Evolutionary conservation across 37 sponge, comb jelly and placozoan species (phyloP), one percentile per base, ranked within the genome.

Genomic region (Axinella damicornis): DNA sequence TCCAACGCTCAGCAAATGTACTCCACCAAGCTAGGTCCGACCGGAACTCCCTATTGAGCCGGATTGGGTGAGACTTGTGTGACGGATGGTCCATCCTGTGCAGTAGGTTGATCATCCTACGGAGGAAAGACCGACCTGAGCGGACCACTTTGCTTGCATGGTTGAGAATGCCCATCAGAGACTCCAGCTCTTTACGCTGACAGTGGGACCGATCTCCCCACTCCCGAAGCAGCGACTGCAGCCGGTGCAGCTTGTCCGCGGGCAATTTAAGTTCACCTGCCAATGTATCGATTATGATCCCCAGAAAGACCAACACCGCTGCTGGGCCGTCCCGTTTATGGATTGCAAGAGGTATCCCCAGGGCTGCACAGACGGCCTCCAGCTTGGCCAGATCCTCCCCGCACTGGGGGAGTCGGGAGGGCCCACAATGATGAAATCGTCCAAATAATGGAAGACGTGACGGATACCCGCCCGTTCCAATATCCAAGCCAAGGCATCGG

Each of bases 251-350:
- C 33, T 89, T 89, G n/a, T 83, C 70, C 25, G 34, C 34, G 15
- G 89, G 89, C 0, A 83, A 61, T 38, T 59, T 57, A 4, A 73
- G 73, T 30, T 77, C 37, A 55, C 63, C 33, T 52, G 46, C 14
- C 38, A 24, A 39, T 25, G 76, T 65, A 58, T 88, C 76, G 28
- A 88, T 28, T 57, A 41, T 22, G 33, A 88, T 82, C 0, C 83
- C 89, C 27, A 89, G 63, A 75, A 88, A 73, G 31, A 54, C 30
- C 5, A 89, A 13, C 14, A 64, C 9, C 28, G 78, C 75, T 11
- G 69, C 33, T 2, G 88, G 83, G 17, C 88, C 74, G 55, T 81
- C 82, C 30, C 64, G 37, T 67, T 87, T 87, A 19, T 87, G 57
- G 0, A n/a, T 57, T 2, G 83, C 83, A 30, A 75, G 16, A 1